A percentile compares a stretch with the other conserved stretches of the same genome.
These are phyloP conservation scores for Euwallacea fornicatus DNA, from an alignment of 1,140 invertebrate genomes.

Conservation along the genomic window DNA sequence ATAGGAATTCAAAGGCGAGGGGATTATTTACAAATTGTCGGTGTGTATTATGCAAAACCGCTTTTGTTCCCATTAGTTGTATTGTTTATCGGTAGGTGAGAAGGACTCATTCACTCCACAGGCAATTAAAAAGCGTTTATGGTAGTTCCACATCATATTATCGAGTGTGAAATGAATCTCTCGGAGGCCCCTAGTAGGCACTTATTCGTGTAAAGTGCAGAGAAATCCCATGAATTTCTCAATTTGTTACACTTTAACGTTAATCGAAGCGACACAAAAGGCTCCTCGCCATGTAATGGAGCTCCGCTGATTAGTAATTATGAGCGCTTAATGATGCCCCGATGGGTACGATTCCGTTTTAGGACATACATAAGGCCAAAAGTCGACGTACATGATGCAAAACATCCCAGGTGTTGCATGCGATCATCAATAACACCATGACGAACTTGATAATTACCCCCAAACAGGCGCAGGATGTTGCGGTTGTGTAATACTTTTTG, in stretches of 20 bases:
- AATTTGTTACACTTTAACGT: slow-evolving; percentile 11
- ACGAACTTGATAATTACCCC: slow-evolving; percentile 18
- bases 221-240: slow-evolving; percentile 10
- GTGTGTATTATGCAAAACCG: background rate
- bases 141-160: background rate
- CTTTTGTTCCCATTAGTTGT: slow-evolving; percentile 1
- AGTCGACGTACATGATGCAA: background rate
- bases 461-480: slow-evolving; percentile 20
- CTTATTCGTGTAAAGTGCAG: slow-evolving; percentile 5
- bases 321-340: background rate
- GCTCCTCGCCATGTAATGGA: background rate
- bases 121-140: background rate
- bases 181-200: background rate
- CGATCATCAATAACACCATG: slow-evolving; percentile 19
- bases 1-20: slow-evolving; percentile 2
- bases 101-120: background rate
- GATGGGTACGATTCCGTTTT: no score
- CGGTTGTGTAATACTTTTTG: slow-evolving; percentile 16
- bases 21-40: slow-evolving; percentile 3
- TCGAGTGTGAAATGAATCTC: slow-evolving; percentile 9
- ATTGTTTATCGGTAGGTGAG: background rate
- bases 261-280: slow-evolving; percentile 1
- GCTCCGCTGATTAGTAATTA: slow-evolving; percentile 1
- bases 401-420: slow-evolving; percentile 12
- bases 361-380: no score